phyloP scores from a whole-genome alignment of 2,797 vertebrate species.

The Molothrus aeneus region DNA sequence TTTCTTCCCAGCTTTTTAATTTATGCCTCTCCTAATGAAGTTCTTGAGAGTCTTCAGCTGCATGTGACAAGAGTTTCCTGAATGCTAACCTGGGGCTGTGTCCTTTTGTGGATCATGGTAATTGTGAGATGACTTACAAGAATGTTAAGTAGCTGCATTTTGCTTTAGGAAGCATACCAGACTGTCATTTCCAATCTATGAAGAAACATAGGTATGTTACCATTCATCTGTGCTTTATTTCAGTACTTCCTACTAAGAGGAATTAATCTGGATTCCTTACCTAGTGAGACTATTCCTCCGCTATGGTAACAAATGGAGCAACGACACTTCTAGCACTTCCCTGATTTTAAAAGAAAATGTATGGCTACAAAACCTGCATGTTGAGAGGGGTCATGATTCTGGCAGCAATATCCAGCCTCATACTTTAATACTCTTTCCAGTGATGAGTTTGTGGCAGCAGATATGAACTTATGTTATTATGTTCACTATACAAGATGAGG shows the following conservation, averaged over 20 bases:
- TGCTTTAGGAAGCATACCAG: background rate
- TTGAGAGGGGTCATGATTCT: rapidly evolving
- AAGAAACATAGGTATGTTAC: background rate
- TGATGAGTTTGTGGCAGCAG: background rate
- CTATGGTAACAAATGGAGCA: background rate
- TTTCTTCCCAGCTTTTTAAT: background rate
- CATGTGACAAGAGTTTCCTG: background rate
- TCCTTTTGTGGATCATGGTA: background rate
- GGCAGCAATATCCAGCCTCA: background rate
- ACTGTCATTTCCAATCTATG: background rate
- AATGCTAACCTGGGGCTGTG: background rate
- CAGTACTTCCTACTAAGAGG: background rate
- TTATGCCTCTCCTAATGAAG: background rate
- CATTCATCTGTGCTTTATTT: background rate
- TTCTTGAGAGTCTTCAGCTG: background rate
- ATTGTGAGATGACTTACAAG: background rate
- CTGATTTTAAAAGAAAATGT: background rate
- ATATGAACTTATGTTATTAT: background rate
- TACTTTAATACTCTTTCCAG: background rate
- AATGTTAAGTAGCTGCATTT: slow-evolving; percentile 10
- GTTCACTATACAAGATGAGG: background rate
- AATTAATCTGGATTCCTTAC: background rate
- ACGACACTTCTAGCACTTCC: background rate
- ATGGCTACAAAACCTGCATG: background rate
- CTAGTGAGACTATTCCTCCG: background rate